Evolutionary conservation across 2,888 invertebrate species (phyloP).

Genomic region (Parnassius apollo): DNA sequence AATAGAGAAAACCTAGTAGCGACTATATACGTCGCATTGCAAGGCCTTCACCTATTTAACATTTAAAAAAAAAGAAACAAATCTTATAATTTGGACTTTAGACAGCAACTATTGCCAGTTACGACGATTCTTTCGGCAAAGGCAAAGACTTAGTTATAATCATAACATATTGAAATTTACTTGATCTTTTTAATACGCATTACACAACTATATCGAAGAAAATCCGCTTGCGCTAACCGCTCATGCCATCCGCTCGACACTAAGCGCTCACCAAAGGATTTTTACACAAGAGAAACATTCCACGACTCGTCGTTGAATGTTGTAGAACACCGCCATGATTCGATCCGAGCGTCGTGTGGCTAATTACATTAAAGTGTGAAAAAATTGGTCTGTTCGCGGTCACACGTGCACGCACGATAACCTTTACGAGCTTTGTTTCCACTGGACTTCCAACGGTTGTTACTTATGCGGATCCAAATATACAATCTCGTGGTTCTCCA

Average conservation of each 20-base stretch:
- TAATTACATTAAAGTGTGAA: constrained; percentile 72
- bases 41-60: too few species aligned
- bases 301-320: constrained; percentile 11
- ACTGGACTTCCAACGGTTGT: constrained; percentile 1
- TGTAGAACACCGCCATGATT: constrained; percentile 27
- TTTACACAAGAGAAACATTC: constrained; percentile 28
- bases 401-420: constrained; percentile 44
- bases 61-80: too few species aligned
- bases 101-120: too few species aligned
- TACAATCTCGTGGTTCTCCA: too few species aligned
- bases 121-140: too few species aligned
- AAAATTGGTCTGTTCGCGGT: constrained; percentile 58
- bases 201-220: neutral
- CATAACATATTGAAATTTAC: too few species aligned
- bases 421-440: constrained; percentile 33
- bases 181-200: too few species aligned
- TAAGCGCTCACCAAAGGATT: neutral
- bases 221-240: neutral
- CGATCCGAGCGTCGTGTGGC: constrained; percentile 47
- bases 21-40: too few species aligned
- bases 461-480: neutral
- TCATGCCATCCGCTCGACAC: neutral
- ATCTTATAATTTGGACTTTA: too few species aligned
- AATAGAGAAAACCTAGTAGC: too few species aligned
- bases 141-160: too few species aligned